These are phyloP conservation scores for Sabellastarte sp. DNA, from an alignment of 2,888 invertebrate genomes.

Conservation along the genomic window DNA sequence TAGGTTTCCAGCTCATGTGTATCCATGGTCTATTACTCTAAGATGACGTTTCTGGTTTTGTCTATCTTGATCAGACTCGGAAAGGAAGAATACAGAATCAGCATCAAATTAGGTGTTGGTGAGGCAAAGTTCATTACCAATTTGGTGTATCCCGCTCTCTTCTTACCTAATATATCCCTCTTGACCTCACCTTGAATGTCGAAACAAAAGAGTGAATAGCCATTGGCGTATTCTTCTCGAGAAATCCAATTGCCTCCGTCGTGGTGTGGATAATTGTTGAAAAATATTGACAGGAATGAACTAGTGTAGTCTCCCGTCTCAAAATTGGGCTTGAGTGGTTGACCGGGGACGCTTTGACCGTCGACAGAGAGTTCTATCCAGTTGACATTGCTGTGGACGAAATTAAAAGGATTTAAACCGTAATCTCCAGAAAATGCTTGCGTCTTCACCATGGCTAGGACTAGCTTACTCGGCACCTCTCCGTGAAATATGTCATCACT, in stretches of 20 bases:
- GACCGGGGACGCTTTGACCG: slow-evolving; percentile 2
- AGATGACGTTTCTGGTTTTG: not conserved
- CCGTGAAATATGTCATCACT: slow-evolving; percentile 10
- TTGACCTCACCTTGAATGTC: no score
- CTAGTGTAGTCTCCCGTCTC: not conserved
- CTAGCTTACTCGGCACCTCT: not conserved
- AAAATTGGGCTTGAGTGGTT: slow-evolving; percentile 4
- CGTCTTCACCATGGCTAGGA: not conserved
- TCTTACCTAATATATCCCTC: no score
- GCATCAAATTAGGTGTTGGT: no score
- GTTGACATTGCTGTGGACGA: not conserved
- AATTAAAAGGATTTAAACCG: slow-evolving; percentile 2
- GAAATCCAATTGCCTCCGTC: not conserved
- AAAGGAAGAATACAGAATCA: no score
- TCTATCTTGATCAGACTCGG: slow-evolving; percentile 4
- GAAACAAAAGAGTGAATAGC: no score
- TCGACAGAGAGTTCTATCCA: slow-evolving; percentile 6
- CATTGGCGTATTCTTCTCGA: not conserved
- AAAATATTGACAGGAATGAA: not conserved
- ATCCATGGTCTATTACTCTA: no score
- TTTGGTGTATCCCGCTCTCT: no score
- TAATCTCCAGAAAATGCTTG: slow-evolving; percentile 1
- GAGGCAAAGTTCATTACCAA: no score
- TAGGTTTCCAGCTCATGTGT: not conserved
- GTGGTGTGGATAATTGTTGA: not conserved